phyloP scores from a whole-genome alignment of 2,797 vertebrate species.

The Stomatorhinus walkeri region DNA sequence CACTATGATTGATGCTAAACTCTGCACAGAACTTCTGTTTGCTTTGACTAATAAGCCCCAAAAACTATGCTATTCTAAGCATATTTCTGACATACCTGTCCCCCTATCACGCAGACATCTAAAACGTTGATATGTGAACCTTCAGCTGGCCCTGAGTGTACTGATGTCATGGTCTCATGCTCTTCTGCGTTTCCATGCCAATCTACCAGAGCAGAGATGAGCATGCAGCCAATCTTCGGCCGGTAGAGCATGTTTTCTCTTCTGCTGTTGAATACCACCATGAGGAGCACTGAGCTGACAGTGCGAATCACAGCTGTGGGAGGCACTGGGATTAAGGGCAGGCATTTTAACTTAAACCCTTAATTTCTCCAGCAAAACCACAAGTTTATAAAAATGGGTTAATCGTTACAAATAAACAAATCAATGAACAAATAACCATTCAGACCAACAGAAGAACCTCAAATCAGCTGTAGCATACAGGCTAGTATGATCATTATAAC shows the following conservation, averaged over 20 bases:
- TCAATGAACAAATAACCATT: background rate
- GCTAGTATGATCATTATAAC: background rate
- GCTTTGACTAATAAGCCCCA: background rate
- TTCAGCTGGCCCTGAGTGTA: background rate
- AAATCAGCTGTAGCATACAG: background rate
- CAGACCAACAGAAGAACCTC: background rate
- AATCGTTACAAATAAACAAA: background rate
- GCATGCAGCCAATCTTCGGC: background rate
- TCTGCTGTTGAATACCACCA: background rate
- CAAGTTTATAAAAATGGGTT: background rate
- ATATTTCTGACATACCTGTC: background rate
- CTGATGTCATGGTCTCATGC: background rate
- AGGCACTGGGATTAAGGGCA: background rate
- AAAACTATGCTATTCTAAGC: background rate
- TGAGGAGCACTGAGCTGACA: background rate
- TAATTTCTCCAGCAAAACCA: background rate
- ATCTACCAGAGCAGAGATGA: background rate
- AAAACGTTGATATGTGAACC: background rate
- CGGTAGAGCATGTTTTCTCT: background rate
- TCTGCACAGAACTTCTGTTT: background rate
- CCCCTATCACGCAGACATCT: background rate
- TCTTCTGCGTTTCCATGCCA: background rate
- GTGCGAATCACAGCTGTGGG: background rate
- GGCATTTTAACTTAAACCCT: background rate
- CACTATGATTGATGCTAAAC: background rate